Base-by-base conservation (phyloP, 2,113 vertebrate genomes). In the Syngnathoides biaculeatus region DNA sequence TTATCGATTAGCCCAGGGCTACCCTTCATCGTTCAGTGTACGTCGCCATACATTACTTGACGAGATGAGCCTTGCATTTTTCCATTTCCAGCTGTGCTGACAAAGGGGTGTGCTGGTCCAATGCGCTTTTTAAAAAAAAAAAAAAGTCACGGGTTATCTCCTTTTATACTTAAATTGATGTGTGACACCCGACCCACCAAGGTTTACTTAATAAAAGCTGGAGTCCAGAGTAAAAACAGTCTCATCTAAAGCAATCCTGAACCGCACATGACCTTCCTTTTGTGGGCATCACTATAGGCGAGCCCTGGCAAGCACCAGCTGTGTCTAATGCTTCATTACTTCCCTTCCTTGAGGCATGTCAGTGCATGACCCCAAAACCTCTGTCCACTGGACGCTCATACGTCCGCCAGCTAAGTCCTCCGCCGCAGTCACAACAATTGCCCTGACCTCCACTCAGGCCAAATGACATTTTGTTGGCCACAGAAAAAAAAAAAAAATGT, bases 281-380 rank as follows among this genome's bases (percentile, higher is more conserved):
- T 73, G 66, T 64, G 75, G 79, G 52, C 72, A 45, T 84, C 69
- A 89, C 90, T 87, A 43, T 64, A 75, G 87, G 89, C 78, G 24
- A 84, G 86, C 84, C 89, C 89, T 74, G 78, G 82, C 77, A 72
- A 77, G 72, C 85, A 89, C 89, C 91, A 91, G 89, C 90, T 93
- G 91, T 85, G 84, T 84, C 74, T 70, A 78, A 88, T 80, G 92
- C 86, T 91, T 92, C 91, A 92, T 92, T 93, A 91, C 81, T 74
- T 84, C 77, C 56, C 75, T 82, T 81, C 80, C 88, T 88, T 47
- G 58, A 84, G 88, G 89, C 86, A 58, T 79, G 80, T 78, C 68
- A 81, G 82, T 65, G 69, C 39, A 17, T 84, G 88, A 91, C 89
- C 89, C 87, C 79, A 80, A 79, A 89, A 85, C 82, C 83, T 76